Percentiles rank a stretch among this genome's conserved stretches.
These are phyloP conservation scores for Drosophila kuntzei DNA, from an alignment of 2,888 invertebrate genomes.

Conservation along the genomic window DNA sequence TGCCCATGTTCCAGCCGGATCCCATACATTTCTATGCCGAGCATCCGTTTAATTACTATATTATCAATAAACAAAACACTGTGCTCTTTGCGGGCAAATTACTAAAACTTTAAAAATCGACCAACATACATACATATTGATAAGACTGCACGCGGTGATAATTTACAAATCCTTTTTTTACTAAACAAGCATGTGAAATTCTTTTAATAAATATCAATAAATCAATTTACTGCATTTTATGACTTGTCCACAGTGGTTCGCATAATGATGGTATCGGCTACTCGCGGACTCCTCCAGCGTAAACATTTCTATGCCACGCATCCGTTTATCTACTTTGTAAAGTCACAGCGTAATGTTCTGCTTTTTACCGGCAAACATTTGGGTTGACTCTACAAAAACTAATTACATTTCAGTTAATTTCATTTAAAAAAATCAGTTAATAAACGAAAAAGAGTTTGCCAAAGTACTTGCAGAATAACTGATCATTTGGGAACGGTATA, in stretches of 20 bases:
- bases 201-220: constrained; percentile 11
- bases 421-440: background rate
- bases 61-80: constrained; percentile 37
- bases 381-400: constrained; percentile 14
- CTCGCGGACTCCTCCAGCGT: constrained; percentile 20
- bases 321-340: constrained; percentile 63
- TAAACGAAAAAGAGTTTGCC: too few relatives aligned
- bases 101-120: constrained; percentile 22
- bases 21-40: constrained; percentile 58
- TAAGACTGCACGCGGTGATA: constrained; percentile 36
- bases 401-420: constrained; percentile 8
- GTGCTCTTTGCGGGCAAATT: constrained; percentile 60
- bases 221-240: constrained; percentile 1
- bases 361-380: constrained; percentile 63
- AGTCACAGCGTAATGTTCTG: constrained; percentile 39
- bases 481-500: constrained; percentile 89
- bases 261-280: constrained; percentile 59
- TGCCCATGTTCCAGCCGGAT: constrained; percentile 43
- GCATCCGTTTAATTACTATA: constrained; percentile 64
- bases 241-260: constrained; percentile 53
- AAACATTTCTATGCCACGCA: constrained; percentile 59
- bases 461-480: background rate
- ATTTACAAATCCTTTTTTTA: constrained; percentile 14
- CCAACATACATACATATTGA: constrained; percentile 11
- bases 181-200: constrained; percentile 39